phyloP scores from a whole-genome alignment of 2,797 vertebrate genomes.

The Tadarida brasiliensis region DNA sequence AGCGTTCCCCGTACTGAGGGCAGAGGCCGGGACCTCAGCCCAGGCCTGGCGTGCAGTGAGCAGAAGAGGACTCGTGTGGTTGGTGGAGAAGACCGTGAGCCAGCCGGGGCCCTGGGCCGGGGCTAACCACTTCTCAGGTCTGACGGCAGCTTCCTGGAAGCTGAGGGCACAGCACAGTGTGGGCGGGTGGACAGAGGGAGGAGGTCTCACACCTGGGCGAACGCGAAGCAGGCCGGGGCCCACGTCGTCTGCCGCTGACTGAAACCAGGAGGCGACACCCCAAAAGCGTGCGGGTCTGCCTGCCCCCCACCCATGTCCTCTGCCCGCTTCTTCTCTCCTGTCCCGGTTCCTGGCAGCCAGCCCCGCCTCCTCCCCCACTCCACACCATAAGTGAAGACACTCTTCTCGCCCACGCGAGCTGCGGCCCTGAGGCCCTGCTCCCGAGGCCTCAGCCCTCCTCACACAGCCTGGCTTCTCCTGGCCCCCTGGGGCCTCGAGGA shows the following conservation, averaged over 20 bases:
- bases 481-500: background rate
- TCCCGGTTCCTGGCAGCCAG: constrained; percentile 35
- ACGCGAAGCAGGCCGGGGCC: background rate
- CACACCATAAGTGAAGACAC: constrained; percentile 64
- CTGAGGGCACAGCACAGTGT: background rate
- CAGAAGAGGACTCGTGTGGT: background rate
- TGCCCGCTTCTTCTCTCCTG: background rate
- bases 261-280: background rate
- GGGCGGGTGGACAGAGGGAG: background rate
- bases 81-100: background rate
- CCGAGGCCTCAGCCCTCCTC: background rate
- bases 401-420: constrained; percentile 56
- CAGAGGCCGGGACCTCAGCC: background rate
- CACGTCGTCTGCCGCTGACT: background rate
- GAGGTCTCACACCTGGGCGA: background rate
- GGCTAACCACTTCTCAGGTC: background rate
- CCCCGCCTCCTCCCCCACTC: background rate
- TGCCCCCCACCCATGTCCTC: background rate
- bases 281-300: background rate
- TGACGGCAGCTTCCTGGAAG: background rate
- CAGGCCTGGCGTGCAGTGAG: background rate
- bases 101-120: background rate
- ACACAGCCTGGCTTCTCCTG: background rate
- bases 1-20: background rate
- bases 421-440: background rate